Percentiles rank a stretch among this genome's conserved stretches.
Conservation (phyloP, 2,888 invertebrate genomes). For the Stegana nigrithorax region DNA sequence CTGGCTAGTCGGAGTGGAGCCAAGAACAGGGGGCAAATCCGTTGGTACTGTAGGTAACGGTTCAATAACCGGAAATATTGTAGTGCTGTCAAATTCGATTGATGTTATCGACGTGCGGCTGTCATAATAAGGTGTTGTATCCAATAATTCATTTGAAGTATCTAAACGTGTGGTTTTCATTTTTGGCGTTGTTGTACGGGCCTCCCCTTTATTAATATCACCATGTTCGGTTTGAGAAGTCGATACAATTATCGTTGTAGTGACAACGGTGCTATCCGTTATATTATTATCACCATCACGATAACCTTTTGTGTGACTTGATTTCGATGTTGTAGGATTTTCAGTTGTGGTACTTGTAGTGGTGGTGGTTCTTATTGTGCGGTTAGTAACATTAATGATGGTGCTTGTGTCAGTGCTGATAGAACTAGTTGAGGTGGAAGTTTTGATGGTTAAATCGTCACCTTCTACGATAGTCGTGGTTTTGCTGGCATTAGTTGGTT, state of each 20-base stretch:
- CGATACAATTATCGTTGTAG: constrained; percentile 32
- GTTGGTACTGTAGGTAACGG: constrained; percentile 39
- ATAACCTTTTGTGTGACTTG: constrained; percentile 65
- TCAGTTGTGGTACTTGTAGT: constrained; percentile 37
- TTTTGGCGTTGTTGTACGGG: constrained; percentile 55
- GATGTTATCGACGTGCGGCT: constrained; percentile 31
- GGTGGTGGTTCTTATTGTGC: constrained; percentile 29
- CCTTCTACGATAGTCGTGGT: constrained; percentile 29
- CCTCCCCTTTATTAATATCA: constrained; percentile 43
- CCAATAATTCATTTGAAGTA: constrained; percentile 62
- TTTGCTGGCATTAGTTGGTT: constrained; percentile 21
- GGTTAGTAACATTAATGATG: constrained; percentile 49
- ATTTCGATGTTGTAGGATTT: constrained; percentile 51
- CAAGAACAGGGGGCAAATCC: constrained; percentile 50
- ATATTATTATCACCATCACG: constrained; percentile 68
- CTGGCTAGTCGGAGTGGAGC: constrained; percentile 43
- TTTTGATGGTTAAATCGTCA: constrained; percentile 22
- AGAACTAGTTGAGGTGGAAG: constrained; percentile 38
- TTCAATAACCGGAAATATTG: constrained; percentile 41
- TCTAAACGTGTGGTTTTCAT: constrained; percentile 66
- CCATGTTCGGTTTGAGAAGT: constrained; percentile 41
- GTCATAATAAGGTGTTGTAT: constrained; percentile 37
- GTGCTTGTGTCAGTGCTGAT: constrained; percentile 59
- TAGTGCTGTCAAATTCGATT: neutral
- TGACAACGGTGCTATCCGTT: constrained; percentile 52